These are phyloP conservation scores for Drosophila sp. DNA, from an alignment of 1,140 invertebrate genomes.

Conservation along the genomic window DNA sequence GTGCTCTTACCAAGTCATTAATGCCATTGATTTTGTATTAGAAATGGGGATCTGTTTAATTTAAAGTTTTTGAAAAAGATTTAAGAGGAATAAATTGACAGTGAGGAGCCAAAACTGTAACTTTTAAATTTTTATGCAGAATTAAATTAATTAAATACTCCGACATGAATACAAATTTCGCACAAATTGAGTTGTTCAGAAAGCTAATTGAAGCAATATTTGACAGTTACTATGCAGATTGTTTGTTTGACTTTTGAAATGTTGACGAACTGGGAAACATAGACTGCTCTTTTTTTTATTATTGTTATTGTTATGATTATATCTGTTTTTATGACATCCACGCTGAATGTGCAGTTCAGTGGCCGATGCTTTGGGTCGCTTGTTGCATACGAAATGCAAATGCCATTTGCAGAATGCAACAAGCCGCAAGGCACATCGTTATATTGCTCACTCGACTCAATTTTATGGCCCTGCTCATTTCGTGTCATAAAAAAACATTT, in stretches of 20 bases:
- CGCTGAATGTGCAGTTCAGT: conserved; percentile 28
- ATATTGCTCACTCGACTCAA: conserved; percentile 58
- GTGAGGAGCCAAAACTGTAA: too few species aligned
- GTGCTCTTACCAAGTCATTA: too few species aligned
- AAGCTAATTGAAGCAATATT: background rate
- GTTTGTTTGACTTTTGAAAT: background rate
- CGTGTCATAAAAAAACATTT: conserved; percentile 78
- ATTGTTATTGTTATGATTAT: background rate
- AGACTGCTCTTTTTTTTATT: background rate
- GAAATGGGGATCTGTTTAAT: too few species aligned
- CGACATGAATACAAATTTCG: too few species aligned
- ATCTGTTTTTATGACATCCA: conserved; percentile 5
- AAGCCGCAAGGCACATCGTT: conserved; percentile 57
- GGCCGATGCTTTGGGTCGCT: conserved; percentile 9
- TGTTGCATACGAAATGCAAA: conserved; percentile 34
- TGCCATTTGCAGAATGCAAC: conserved; percentile 46
- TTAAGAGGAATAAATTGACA: too few species aligned
- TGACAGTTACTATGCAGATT: background rate
- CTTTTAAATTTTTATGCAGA: too few species aligned
- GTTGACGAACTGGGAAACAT: background rate
- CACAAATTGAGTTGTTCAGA: too few species aligned
- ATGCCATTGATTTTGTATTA: too few species aligned
- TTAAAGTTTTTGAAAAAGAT: too few species aligned
- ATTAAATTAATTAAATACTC: too few species aligned
- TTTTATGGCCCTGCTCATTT: conserved; percentile 76